These are phyloP conservation scores for Presbytis comata DNA, from an alignment of 2,797 vertebrate genomes.

Conservation along the genomic window DNA sequence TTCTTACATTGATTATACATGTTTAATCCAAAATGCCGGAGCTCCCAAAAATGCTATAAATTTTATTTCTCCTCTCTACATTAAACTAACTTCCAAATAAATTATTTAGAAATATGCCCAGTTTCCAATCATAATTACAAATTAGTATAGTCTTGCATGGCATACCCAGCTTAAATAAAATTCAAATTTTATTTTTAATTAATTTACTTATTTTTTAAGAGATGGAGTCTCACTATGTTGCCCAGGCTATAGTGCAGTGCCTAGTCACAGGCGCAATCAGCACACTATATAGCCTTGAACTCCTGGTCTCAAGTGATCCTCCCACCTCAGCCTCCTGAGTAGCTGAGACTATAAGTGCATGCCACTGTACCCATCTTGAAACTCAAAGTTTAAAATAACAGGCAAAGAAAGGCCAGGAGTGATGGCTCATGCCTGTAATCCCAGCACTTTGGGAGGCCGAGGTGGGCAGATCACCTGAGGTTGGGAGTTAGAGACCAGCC, in stretches of 20 bases:
- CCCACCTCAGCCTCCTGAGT: too few species aligned
- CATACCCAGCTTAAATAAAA: slow-evolving; percentile 19
- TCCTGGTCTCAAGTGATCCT: too few species aligned
- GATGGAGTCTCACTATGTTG: background rate
- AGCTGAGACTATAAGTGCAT: too few species aligned
- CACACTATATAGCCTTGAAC: too few species aligned
- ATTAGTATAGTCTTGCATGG: background rate
- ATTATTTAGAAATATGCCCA: slow-evolving; percentile 7
- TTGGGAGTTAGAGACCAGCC: background rate
- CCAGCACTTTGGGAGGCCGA: background rate
- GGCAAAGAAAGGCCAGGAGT: too few species aligned
- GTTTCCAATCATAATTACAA: slow-evolving; percentile 49
- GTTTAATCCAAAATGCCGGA: slow-evolving; percentile 29
- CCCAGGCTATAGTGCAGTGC: too few species aligned
- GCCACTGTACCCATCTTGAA: too few species aligned
- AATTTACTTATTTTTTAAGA: background rate
- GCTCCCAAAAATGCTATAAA: slow-evolving; percentile 30
- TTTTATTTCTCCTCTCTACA: background rate
- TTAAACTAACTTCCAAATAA: slow-evolving; percentile 41
- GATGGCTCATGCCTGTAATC: background rate
- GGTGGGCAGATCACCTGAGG: background rate
- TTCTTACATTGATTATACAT: background rate
- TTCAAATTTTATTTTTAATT: background rate
- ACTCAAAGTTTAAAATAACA: too few species aligned
- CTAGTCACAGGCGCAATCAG: too few species aligned